Base-by-base conservation (phyloP, 2,797 vertebrate genomes). In the Halcyon badia region DNA sequence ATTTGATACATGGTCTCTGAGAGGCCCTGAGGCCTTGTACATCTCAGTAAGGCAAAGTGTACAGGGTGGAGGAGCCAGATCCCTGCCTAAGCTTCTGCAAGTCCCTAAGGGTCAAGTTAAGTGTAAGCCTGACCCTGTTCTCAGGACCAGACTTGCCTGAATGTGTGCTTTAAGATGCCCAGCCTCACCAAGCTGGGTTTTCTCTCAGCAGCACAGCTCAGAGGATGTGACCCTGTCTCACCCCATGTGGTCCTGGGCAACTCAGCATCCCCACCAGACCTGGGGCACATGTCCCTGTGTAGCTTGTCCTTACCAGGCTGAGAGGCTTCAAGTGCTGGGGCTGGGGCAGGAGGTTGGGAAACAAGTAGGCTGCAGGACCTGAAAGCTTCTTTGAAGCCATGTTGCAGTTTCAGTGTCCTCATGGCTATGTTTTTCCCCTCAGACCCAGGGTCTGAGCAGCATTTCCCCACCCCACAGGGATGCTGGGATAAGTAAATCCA, bases 21-120 rank as follows among this genome's bases (percentile, higher is more conserved):
- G 42, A 71, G 41, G 39, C 80, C 68, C 62, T 1, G 3, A 81
- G 73, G 79, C 61, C 42, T 91, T 12, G 1, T 60, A 56, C 2
- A 2, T 70, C 66, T 62, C 44, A 37, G 44, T 87, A 79, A 91
- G 35, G 64, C 75, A 79, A 91, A 96, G 66, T 1, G 0, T 57
- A 85, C 2, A 4, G 33, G 6, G 5, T 57, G 33, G 75, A 87
- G 68, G 75, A 76, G 54, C 15, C 70, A 37, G 31, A 30, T 69
- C 58, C 61, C 66, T 69, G 35, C 24, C 66, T 82, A 72, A 82
- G 49, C 44, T 79, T 68, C 58, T 94, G 41, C 37, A 76, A 41
- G 73, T 91, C 54, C 28, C 49, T 75, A 73, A 82, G 62, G 48
- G 89, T 89, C 93, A 95, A 82, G 71, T 83, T 57, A 92, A 79